Evolutionary conservation across 2,797 vertebrate genomes (phyloP), one percentile per base, ranked within the genome.

Genomic region (Leucoraja ocellata): DNA sequence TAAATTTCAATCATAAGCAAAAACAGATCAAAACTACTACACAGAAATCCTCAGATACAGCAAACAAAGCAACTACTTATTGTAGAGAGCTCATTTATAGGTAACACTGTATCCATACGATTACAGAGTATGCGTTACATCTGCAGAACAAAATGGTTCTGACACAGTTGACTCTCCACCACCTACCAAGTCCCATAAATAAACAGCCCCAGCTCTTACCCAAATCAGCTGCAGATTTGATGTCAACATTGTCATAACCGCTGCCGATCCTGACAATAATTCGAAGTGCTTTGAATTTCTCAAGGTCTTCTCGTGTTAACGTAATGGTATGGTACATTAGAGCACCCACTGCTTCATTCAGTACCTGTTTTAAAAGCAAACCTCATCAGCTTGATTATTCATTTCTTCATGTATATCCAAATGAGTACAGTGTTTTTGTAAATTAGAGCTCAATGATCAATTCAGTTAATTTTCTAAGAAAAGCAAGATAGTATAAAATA

Each of bases 291-390:
- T 98, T 98, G 95, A 98, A 98, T 94, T 98, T 98, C 96, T 98
- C 97, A 95, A 98, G 96, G 95, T 98, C 98, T 93, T 98, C 97
- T 95, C 97, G 97, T 94, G 97, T 98, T 93, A 98, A 96, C 61
- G 97, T 97, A 94, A 98, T 98, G 94, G 98, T 98, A 96, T 98
- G 98, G 95, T 98, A 98, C 95, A 98, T 97, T 94, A 98, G 96
- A 77, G 98, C 98, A 2, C 97, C 97, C 91, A 98, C 98, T 18
- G 98, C 98, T 95, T 98, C 98, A 88, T 98, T 98, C 95, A 98
- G 95, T 95, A 98, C 98, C 98, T 98, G 91, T n/a, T 93, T 36
- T 93, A 83, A 94, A 93, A 94, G 74, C 94, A 93, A 80, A 46
- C 10, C 81, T 5, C 46, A 88, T 54, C 23, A 93, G 80, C 61